A percentile compares a stretch with the other conserved stretches of the same genome.
These are phyloP conservation scores for Camelus bactrianus DNA, from an alignment of 2,113 vertebrate species.

Conservation along the genomic window DNA sequence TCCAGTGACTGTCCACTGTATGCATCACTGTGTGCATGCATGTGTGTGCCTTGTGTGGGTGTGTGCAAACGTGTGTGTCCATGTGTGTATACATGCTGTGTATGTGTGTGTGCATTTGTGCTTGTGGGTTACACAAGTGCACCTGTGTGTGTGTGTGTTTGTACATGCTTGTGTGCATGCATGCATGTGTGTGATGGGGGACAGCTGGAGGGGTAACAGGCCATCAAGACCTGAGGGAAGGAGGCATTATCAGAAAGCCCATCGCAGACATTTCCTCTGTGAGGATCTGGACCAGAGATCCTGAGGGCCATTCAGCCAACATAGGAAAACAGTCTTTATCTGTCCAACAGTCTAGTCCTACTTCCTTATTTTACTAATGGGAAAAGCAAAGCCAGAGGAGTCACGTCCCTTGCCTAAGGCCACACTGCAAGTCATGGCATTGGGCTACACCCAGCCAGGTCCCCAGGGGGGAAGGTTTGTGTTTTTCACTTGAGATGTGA, in stretches of 20 bases:
- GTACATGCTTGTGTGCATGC: not conserved
- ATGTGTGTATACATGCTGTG: not conserved
- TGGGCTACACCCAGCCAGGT: not conserved
- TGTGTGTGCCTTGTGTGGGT: accelerated
- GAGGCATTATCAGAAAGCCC: not conserved
- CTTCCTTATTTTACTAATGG: not conserved
- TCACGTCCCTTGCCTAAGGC: not conserved
- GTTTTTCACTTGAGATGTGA: not conserved
- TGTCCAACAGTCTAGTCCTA: not conserved
- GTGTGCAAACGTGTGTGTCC: not conserved
- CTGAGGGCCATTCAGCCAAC: not conserved
- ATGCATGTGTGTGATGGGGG: not conserved
- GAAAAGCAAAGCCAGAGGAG: not conserved
- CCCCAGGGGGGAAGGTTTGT: accelerated
- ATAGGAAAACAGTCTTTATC: not conserved
- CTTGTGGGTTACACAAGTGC: not conserved
- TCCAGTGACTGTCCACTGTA: accelerated
- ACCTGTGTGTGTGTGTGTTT: not conserved
- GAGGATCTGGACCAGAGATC: not conserved
- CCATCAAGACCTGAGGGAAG: not conserved
- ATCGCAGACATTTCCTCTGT: not conserved
- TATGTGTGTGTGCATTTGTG: not conserved
- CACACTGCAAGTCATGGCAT: not conserved
- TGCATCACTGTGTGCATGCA: no score
- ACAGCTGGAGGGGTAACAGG: not conserved